A percentile compares a stretch with the other conserved stretches of the same genome.
These are phyloP conservation scores for Pammene fasciana DNA, from an alignment of 2,888 invertebrate genomes.

Conservation along the genomic window DNA sequence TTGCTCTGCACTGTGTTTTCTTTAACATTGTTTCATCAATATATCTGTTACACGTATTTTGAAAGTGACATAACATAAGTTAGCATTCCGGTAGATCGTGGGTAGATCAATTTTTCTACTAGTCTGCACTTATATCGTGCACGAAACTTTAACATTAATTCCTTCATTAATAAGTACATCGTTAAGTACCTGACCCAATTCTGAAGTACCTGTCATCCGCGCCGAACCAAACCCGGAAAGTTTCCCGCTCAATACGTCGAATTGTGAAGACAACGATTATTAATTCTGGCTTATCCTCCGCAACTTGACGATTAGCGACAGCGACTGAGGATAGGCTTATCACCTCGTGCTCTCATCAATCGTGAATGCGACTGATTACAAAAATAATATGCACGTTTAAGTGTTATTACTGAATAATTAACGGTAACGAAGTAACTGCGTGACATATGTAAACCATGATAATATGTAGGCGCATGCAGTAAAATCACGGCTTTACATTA, in stretches of 20 bases:
- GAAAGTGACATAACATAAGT: too few relatives aligned
- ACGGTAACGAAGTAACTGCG: neutral
- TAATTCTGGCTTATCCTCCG: constrained; percentile 26
- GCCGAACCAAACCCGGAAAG: constrained; percentile 9
- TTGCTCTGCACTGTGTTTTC: too few relatives aligned
- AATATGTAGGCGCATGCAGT: too few relatives aligned
- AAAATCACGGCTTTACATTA: too few relatives aligned
- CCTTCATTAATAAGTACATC: neutral
- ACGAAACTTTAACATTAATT: neutral
- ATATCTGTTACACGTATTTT: too few relatives aligned
- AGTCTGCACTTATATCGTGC: too few relatives aligned
- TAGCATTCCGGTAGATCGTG: too few relatives aligned
- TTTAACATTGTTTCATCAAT: too few relatives aligned
- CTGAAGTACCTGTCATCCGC: constrained; percentile 30
- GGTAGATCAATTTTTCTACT: too few relatives aligned
- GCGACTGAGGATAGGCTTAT: neutral
- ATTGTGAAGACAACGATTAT: constrained; percentile 28
- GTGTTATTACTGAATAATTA: neutral
- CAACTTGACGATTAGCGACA: constrained; percentile 15
- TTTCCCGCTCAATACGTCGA: constrained; percentile 31
- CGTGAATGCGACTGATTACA: too few relatives aligned
- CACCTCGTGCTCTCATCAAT: neutral
- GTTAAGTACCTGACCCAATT: constrained; percentile 34
- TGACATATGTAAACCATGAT: too few relatives aligned
- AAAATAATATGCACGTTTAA: too few relatives aligned